Evolutionary conservation across 2,113 vertebrate species (phyloP), one percentile per base, ranked within the genome.

Genomic region (Cyprinodon tularosa): DNA sequence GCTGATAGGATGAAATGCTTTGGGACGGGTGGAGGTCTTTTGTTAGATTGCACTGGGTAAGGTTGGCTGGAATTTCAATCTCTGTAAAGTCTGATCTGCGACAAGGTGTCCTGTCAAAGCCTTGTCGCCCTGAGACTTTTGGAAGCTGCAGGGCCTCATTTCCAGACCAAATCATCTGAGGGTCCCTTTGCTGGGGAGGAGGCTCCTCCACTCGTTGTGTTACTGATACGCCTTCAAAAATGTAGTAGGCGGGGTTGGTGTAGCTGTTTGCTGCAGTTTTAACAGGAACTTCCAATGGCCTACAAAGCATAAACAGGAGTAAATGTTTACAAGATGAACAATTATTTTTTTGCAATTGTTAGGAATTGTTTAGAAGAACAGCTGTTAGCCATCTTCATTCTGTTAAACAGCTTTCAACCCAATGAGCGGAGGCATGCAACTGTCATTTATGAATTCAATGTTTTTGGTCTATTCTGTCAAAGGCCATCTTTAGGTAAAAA

Each of bases 231-330:
- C 94, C 95, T 84, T 96, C 96, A 4, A 97, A 96, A 83, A 96
- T 95, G 93, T 95, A 96, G 91, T 96, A 97, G 68, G 96, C 95
- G 0, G 96, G 95, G 83, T 96, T 97, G 88, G 95, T 96, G 93
- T 96, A 97, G 91, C 90, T 92, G 22, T 87, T 83, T 0, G 93
- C 66, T 0, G 84, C 85, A n/a, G 91, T 84, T 0, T 92, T 91
- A 37, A 91, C 68, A 45, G 95, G 90, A 57, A 72, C 79, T 48
- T 93, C 91, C 0, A 89, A 84, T 7, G 80, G 86, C 83, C 96
- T 96, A 90, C 4, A 78, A 72, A 3, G 20, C 76, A 63, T 11
- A 68, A 0, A 76, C 36, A 63, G 29, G 29, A 29, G 29, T 29
- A 29, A 29, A 29, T 29, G 29, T 29, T 29, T 29, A 29, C 29